Base-by-base conservation (phyloP, 2,888 invertebrate species). In the Mimachlamys varia region DNA sequence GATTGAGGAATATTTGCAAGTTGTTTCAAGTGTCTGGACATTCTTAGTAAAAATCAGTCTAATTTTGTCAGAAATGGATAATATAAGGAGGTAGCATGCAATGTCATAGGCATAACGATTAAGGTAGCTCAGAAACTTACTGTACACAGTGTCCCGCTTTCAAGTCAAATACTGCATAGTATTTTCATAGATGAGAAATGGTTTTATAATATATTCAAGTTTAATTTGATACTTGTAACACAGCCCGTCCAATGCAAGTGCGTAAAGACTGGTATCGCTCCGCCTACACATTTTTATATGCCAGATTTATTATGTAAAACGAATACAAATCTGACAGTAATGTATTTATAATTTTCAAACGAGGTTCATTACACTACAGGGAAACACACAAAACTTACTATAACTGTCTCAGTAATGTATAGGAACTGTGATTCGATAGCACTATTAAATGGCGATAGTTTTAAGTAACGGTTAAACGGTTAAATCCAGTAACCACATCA, bases 351-450 rank as follows among this genome's bases (percentile, higher is more conserved):
- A 76, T 76, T 22, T 76, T 33, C 76, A 76, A 76, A 76, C 33
- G 33, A 76, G 76, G 76, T 76, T 76, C 76, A 76, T 76, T 76
- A 76, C 27, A 76, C 76, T 76, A 76, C 76, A 76, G 76, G 76
- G 33, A 27, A 76, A 76, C 76, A 27, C 76, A 76, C 76, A 76
- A 12, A 76, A 76, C 17, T 5, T 76, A 76, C 33, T 33, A 76
- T 33, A 76, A 76, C 76, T 33, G 33, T 76, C 33, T 76, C 12
- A 15, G 76, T 33, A 76, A 76, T 76, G 76, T 76, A 33, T 76
- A 10, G 27, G 22, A 33, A 76, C 76, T 33, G 13, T 27, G 76
- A 76, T 76, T 76, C 33, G 76, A 76, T 76, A 27, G 33, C 76
- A 33, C 76, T 76, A 76, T 2, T 27, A 33, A 76, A 76, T 76